A percentile compares a stretch with the other conserved stretches of the same genome.
Conservation (phyloP, 2,888 invertebrate species). For the Apamea anceps region DNA sequence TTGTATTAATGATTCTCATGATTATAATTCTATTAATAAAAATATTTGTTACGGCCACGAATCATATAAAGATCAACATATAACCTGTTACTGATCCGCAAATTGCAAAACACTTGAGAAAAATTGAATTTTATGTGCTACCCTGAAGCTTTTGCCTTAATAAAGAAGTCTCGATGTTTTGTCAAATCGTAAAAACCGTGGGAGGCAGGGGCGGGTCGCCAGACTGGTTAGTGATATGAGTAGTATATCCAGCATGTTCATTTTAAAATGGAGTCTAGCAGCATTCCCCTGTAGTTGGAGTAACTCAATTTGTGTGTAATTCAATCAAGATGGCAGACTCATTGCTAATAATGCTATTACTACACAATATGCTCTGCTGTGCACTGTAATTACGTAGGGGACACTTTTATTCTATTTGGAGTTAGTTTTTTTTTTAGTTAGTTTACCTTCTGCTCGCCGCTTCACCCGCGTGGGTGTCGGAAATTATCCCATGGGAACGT, state of each 20-base stretch:
- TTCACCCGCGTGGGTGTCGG: not conserved
- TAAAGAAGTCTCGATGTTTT: not conserved
- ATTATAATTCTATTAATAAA: too few relatives aligned
- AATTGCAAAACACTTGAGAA: too few relatives aligned
- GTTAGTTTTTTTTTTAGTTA: slow-evolving; percentile 29
- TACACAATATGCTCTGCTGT: slow-evolving; percentile 28
- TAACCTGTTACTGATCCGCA: too few relatives aligned
- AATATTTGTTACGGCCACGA: too few relatives aligned
- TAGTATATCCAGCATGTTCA: not conserved
- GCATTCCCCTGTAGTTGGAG: slow-evolving; percentile 6
- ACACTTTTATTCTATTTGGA: slow-evolving; percentile 30
- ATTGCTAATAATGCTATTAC: slow-evolving; percentile 51
- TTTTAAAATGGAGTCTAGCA: slow-evolving; percentile 25
- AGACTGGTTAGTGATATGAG: not conserved
- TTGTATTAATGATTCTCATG: too few relatives aligned
- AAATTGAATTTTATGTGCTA: too few relatives aligned
- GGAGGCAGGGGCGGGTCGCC: not conserved
- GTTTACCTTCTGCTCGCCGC: not conserved
- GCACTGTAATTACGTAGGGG: slow-evolving; percentile 31
- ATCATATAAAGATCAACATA: too few relatives aligned
- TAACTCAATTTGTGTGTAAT: slow-evolving; percentile 56
- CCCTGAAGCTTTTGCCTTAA: too few relatives aligned
- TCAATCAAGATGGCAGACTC: slow-evolving; percentile 42
- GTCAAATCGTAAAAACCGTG: not conserved
- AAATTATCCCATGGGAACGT: not conserved